Evolutionary conservation across 2,888 invertebrate species (phyloP).

Genomic region (Lasioglossum vierecki): DNA sequence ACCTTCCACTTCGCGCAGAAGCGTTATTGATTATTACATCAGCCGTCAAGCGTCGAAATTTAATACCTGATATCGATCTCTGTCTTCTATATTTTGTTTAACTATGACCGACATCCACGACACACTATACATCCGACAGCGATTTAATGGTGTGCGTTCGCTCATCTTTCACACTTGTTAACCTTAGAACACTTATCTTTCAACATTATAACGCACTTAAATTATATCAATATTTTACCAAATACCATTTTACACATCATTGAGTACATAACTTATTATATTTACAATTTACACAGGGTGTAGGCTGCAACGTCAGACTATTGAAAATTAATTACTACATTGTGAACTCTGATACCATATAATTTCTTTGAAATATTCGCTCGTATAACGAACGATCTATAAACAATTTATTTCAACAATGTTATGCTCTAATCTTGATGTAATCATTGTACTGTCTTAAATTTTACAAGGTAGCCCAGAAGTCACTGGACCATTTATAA

Average conservation of each 20-base stretch:
- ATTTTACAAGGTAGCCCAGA: neutral
- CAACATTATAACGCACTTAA: neutral
- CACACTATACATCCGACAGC: neutral
- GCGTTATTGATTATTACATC: constrained; percentile 39
- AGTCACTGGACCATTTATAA: neutral
- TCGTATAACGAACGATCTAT: neutral
- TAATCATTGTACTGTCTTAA: neutral
- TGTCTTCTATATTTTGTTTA: constrained; percentile 7
- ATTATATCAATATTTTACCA: neutral
- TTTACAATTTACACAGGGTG: neutral
- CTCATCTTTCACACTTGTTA: neutral
- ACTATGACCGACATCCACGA: neutral
- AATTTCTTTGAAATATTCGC: neutral
- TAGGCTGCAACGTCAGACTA: neutral
- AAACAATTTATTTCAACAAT: neutral
- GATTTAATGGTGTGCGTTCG: neutral
- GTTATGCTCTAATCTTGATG: neutral
- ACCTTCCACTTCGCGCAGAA: neutral
- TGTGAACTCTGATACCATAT: neutral
- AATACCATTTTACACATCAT: neutral
- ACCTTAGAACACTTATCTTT: neutral
- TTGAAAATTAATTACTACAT: neutral
- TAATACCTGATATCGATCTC: constrained; percentile 34
- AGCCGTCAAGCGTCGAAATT: constrained; percentile 28
- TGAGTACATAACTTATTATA: neutral